phyloP scores from a whole-genome alignment of 1,140 invertebrate species.

The Amyelois transitella region DNA sequence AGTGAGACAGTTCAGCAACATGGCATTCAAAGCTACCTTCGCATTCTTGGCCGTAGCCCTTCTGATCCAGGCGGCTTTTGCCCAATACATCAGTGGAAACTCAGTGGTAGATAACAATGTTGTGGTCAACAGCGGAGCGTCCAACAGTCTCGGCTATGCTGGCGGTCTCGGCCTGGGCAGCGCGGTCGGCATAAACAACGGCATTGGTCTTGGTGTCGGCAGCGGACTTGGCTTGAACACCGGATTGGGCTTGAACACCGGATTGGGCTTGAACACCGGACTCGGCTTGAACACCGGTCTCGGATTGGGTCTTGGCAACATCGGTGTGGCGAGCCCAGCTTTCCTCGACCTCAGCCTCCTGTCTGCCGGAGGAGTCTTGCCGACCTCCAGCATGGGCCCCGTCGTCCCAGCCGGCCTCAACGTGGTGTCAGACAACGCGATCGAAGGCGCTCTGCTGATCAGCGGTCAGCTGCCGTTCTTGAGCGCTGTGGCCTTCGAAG shows the following conservation, averaged over 20 bases:
- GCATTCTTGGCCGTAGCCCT: slow-evolving; percentile 27
- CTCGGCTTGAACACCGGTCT: no score
- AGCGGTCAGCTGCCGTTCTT: slow-evolving; percentile 34
- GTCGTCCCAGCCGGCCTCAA: slow-evolving; percentile 21
- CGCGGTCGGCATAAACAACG: neutral
- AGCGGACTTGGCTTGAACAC: no score
- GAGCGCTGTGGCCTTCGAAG: slow-evolving; percentile 32
- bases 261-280: no score
- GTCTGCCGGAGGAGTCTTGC: neutral
- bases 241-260: no score
- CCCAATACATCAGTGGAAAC: neutral
- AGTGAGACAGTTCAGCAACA: slow-evolving; percentile 3
- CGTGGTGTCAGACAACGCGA: slow-evolving; percentile 5
- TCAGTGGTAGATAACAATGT: neutral
- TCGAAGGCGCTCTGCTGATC: slow-evolving; percentile 29
- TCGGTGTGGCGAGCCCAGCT: neutral
- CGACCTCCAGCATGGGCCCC: slow-evolving; percentile 13
- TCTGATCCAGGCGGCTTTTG: slow-evolving; percentile 5
- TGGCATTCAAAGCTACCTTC: slow-evolving; percentile 25
- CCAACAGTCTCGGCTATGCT: neutral
- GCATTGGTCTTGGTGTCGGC: neutral
- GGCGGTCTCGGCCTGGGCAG: neutral
- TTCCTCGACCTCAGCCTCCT: neutral
- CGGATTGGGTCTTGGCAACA: no score
- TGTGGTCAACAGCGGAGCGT: neutral